phyloP scores from a whole-genome alignment of 2,113 vertebrate species.

The Leptodactylus fuscus region DNA sequence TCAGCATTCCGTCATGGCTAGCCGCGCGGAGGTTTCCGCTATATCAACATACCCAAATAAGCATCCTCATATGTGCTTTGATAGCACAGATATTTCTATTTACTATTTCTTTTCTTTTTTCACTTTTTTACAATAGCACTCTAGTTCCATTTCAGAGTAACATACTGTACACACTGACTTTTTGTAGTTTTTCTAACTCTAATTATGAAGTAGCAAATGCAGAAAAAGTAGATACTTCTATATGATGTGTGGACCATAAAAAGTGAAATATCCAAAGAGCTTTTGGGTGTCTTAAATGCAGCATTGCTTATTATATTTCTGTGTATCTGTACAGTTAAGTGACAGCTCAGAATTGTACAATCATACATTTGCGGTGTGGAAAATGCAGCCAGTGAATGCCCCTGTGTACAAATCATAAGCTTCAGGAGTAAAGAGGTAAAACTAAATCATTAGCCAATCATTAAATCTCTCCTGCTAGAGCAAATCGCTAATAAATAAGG shows the following conservation, averaged over 20 bases:
- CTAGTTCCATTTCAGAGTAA: too few relatives aligned
- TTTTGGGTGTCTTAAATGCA: neutral
- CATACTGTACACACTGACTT: too few relatives aligned
- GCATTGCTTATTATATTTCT: neutral
- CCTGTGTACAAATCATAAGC: conserved; percentile 35
- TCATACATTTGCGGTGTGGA: too few relatives aligned
- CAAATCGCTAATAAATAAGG: conserved; percentile 39
- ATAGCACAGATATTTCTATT: too few relatives aligned
- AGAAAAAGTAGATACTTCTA: neutral
- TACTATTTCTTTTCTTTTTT: too few relatives aligned
- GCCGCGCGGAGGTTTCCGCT: too few relatives aligned
- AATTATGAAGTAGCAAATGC: too few relatives aligned
- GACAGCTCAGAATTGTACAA: neutral
- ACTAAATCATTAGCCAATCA: conserved; percentile 48
- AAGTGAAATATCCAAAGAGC: neutral
- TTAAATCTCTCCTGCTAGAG: conserved; percentile 36
- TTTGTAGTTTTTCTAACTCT: too few relatives aligned
- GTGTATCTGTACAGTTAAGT: neutral
- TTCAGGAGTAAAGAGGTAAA: conserved; percentile 13
- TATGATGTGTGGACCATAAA: neutral
- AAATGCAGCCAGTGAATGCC: neutral
- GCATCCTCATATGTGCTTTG: too few relatives aligned
- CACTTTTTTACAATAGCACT: too few relatives aligned
- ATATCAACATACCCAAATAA: too few relatives aligned
- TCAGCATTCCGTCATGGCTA: too few relatives aligned